Evolutionary conservation across 1,140 invertebrate genomes (phyloP), one percentile per base, ranked within the genome.

Genomic region (Euura saliciscinereae): DNA sequence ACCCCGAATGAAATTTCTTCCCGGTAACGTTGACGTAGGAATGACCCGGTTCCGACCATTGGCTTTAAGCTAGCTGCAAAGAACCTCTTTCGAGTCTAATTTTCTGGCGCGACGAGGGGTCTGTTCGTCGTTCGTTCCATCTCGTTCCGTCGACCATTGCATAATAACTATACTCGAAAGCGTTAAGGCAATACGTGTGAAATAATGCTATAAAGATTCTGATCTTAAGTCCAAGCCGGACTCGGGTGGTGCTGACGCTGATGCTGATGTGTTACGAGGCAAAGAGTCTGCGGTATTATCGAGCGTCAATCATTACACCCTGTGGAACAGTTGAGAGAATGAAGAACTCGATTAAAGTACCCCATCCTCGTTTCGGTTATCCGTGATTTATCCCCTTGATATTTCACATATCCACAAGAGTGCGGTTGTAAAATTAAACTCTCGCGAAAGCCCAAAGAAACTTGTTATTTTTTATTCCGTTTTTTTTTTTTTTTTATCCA

Each of bases 171-270:
- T 11, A 67, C 66, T 28, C 66, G 8, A 28, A 8, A 28, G 66
- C 66, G 66, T 44, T 10, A 44, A 67, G 66, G 66, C 66, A 67
- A 7, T 42, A 67, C 66, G 66, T 67, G 66, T 67, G 66, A 67
- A 67, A 67, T 67, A 67, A 67, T 67, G 66, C 66, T 67, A 67
- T 67, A 67, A 67, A 67, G 66, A 67, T 67, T 67, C 28, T 28
- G 66, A 67, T 67, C 66, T 67, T 42, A 67, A 44, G 43, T 59
- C 51, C 51, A 59, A 59, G 51, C 51, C 13, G 51, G 28, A 28
- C 28, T 28, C 28, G 28, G 28, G 28, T n/a, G 13, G 13, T n/a
- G 51, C 51, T n/a, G 51, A 8, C 5, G 51, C 10, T 59, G 51
- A 59, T 59, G 51, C 51, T 59, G 51, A 59, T 59, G 51, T 59